Conservation (phyloP, 2,888 invertebrate genomes). For the Sarcophaga carnaria region DNA sequence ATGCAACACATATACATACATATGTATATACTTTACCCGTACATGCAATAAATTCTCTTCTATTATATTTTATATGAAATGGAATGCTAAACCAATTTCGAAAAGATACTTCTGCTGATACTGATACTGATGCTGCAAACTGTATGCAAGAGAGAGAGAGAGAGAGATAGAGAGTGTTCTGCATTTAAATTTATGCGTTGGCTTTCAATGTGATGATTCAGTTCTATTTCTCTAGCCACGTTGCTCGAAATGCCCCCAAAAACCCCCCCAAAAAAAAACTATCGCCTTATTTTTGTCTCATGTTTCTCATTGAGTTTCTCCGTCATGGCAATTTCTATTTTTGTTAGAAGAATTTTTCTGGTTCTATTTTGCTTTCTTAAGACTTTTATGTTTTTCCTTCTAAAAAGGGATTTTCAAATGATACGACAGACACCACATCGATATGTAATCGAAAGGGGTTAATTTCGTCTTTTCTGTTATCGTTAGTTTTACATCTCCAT, state of each 20-base stretch:
- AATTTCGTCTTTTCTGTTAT: slow-evolving; percentile 11
- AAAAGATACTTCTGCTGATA: slow-evolving; percentile 65
- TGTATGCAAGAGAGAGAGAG: background rate
- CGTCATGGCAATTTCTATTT: background rate
- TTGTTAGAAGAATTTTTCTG: slow-evolving; percentile 11
- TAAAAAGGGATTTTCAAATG: background rate
- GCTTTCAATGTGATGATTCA: slow-evolving; percentile 59
- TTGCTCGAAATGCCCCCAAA: slow-evolving; percentile 42
- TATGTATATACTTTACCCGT: no score
- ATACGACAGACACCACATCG: slow-evolving; percentile 41
- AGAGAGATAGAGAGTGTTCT: slow-evolving; percentile 46
- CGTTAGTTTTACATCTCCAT: background rate
- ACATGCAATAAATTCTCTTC: slow-evolving; percentile 16
- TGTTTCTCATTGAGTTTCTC: background rate
- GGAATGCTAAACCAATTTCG: slow-evolving; percentile 56
- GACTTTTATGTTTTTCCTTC: background rate
- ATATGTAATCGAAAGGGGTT: slow-evolving; percentile 34
- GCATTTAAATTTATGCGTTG: slow-evolving; percentile 68
- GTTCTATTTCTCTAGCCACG: slow-evolving; percentile 46
- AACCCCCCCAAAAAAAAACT: background rate
- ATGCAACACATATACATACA: background rate
- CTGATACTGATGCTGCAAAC: slow-evolving; percentile 47
- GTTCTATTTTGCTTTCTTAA: background rate
- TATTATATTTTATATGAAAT: slow-evolving; percentile 46
- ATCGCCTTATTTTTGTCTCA: background rate